Evolutionary conservation across 1,140 invertebrate species (phyloP), one percentile per base, ranked within the genome.

Genomic region (Calycopis cecrops): DNA sequence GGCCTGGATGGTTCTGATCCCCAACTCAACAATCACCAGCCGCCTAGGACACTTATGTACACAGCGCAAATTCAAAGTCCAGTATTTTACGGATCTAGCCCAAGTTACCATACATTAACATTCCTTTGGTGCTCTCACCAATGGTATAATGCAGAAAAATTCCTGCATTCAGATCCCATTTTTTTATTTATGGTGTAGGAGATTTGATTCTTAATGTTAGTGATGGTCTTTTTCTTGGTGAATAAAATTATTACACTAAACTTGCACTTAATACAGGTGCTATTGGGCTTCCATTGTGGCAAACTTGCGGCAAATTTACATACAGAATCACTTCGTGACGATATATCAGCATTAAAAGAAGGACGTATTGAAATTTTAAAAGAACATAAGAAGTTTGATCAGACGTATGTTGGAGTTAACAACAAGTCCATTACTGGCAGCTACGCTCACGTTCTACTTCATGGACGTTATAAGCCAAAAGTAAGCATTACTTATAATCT

Each of bases 401-500:
- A 71, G 1, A 28, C 57, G 0, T 81, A 71, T 53, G 55, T 57
- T 8, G 80, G 69, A 14, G 54, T 84, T n/a, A 79, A 81, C 48
- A 55, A 59, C 14, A 40, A 74, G 0, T 76, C 78, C 1, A 40
- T 76, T 18, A 71, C 62, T 33, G 78, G 80, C 1, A 55, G 69
- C 11, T 76, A 71, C 53, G 48, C 71, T 1, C 80, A 84, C 37
- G 60, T 78, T 9, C 49, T 84, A 9, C 40, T 84, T 7, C 38
- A 70, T 16, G 74, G 74, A 21, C 58, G 68, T 17, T 71, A 73
- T 40, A 78, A 73, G 35, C 35, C 3, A 4, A 37, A 37, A 37
- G n/a, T 37, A 10, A 37, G 9, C 35, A 37, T 37, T 4, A 37
- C 9, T 37, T 40, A n/a, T 40, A 7, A 12, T 40, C 1, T 12